Conservation (phyloP, 37 sponge, comb jelly and placozoan genomes). For the Haliclona indistincta region DNA sequence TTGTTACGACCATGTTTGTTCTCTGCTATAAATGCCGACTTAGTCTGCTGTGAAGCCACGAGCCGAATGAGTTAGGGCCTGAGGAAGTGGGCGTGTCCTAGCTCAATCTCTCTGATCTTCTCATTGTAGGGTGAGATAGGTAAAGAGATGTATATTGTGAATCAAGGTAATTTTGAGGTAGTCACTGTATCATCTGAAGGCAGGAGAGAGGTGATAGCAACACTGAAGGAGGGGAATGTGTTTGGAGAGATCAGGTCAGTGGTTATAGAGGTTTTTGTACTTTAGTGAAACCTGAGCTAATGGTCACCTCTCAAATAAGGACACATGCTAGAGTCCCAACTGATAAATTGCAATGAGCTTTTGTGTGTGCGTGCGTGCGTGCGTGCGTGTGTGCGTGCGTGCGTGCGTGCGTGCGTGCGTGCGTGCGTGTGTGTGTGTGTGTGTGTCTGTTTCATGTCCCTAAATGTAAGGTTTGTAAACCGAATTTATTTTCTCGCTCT, state of each 20-base stretch:
- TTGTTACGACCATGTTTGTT: too few species aligned
- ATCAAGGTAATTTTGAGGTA: constrained; percentile 54
- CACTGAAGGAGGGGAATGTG: constrained; percentile 61
- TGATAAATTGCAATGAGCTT: constrained; percentile 22
- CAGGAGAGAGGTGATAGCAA: constrained; percentile 39
- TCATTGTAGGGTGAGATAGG: constrained; percentile 77
- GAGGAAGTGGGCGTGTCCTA: not conserved
- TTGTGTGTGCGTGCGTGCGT: constrained; percentile 49
- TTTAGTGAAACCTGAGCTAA: not conserved
- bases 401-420: not conserved
- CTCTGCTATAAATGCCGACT: too few species aligned
- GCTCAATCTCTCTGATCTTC: too few species aligned
- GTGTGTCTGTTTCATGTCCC: too few species aligned
- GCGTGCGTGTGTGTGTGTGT: constrained; percentile 1
- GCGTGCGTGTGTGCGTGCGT: constrained; percentile 19
- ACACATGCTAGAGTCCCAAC: not conserved
- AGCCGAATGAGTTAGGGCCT: not conserved
- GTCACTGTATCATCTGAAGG: constrained; percentile 44
- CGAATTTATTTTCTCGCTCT: too few species aligned
- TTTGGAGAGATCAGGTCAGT: constrained; percentile 86
- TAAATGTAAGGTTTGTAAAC: too few species aligned
- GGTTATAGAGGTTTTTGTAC: not conserved
- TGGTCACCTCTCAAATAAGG: not conserved
- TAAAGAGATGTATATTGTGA: constrained; percentile 75
- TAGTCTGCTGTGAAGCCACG: constrained; percentile 1